These are phyloP conservation scores for Lasioglossum albipes DNA, from an alignment of 1,140 invertebrate genomes.

Conservation along the genomic window DNA sequence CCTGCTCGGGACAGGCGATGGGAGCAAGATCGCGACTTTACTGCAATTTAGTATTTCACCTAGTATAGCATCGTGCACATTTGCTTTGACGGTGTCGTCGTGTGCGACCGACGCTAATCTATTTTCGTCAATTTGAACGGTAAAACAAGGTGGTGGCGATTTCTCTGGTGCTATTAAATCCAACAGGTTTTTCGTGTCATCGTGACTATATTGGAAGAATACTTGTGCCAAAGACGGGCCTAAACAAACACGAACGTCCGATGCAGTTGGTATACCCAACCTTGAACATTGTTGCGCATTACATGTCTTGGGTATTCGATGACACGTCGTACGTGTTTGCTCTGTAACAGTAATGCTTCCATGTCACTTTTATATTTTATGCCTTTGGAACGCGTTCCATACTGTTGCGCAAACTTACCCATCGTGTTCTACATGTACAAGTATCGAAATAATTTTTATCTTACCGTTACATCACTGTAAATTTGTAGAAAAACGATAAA, in stretches of 20 bases:
- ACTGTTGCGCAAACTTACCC: slow-evolving; percentile 5
- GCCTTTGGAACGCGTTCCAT: background rate
- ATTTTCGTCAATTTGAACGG: background rate
- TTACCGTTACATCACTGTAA: background rate
- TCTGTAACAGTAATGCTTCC: background rate
- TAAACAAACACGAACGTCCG: slow-evolving; percentile 46
- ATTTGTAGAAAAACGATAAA: slow-evolving; percentile 8
- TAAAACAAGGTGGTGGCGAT: slow-evolving; percentile 12
- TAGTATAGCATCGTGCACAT: slow-evolving; percentile 77
- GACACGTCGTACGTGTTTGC: too few species aligned
- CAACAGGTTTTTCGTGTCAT: slow-evolving; percentile 53
- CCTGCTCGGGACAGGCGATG: too few species aligned
- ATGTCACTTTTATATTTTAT: too few species aligned
- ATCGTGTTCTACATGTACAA: background rate
- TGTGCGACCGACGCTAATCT: background rate
- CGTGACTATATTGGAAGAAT: slow-evolving; percentile 54
- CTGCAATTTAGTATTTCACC: slow-evolving; percentile 47
- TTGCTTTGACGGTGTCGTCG: slow-evolving; percentile 69
- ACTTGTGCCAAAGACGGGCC: slow-evolving; percentile 53
- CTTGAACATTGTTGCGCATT: background rate
- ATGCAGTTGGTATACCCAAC: slow-evolving; percentile 44
- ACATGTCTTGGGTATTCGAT: background rate
- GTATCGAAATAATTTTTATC: background rate
- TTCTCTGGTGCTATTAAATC: slow-evolving; percentile 52
- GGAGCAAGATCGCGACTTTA: too few species aligned